phyloP scores from a whole-genome alignment of 2,113 vertebrate genomes.

The Synchiropus splendidus region DNA sequence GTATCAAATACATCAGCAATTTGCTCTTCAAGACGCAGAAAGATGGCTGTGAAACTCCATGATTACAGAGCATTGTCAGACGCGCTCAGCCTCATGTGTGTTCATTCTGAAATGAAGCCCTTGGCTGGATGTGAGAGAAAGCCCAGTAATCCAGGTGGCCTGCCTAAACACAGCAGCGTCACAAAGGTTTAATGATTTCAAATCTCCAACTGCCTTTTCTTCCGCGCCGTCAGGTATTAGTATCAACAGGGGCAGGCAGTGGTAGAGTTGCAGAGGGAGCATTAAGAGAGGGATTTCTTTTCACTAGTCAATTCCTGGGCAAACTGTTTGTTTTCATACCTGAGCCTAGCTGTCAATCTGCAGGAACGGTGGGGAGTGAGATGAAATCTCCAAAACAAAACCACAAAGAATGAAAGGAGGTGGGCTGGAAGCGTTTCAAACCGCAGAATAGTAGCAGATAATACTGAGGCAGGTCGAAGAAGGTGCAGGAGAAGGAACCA shows the following conservation, averaged over 20 bases:
- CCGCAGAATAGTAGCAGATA: slow-evolving; percentile 75
- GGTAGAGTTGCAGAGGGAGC: slow-evolving; percentile 36
- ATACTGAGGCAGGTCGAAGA: slow-evolving; percentile 62
- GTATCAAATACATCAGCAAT: slow-evolving; percentile 40
- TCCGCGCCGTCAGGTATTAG: slow-evolving; percentile 34
- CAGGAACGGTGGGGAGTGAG: slow-evolving; percentile 65
- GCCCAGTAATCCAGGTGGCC: slow-evolving; percentile 21
- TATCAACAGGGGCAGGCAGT: slow-evolving; percentile 20
- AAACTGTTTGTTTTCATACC: slow-evolving; percentile 80
- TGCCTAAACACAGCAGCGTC: slow-evolving; percentile 32
- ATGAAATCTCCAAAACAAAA: slow-evolving; percentile 77
- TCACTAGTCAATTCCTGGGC: slow-evolving; percentile 65
- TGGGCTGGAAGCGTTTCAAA: slow-evolving; percentile 78
- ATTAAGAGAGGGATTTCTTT: slow-evolving; percentile 65
- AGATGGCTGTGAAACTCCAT: slow-evolving; percentile 1
- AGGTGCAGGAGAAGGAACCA: slow-evolving; percentile 25
- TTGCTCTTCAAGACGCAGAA: slow-evolving; percentile 15
- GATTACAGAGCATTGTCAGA: slow-evolving; percentile 37
- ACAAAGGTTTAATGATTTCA: slow-evolving; percentile 49
- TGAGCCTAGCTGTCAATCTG: slow-evolving; percentile 84
- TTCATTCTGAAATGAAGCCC: slow-evolving; percentile 8
- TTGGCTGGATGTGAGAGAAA: slow-evolving; percentile 8
- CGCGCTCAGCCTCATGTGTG: slow-evolving; percentile 8
- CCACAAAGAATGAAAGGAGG: slow-evolving; percentile 71
- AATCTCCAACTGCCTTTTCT: slow-evolving; percentile 38